Percentiles rank a stretch among this genome's conserved stretches.
phyloP scores from a whole-genome alignment of 2,113 vertebrate species.

The Gorsachius goisagi region DNA sequence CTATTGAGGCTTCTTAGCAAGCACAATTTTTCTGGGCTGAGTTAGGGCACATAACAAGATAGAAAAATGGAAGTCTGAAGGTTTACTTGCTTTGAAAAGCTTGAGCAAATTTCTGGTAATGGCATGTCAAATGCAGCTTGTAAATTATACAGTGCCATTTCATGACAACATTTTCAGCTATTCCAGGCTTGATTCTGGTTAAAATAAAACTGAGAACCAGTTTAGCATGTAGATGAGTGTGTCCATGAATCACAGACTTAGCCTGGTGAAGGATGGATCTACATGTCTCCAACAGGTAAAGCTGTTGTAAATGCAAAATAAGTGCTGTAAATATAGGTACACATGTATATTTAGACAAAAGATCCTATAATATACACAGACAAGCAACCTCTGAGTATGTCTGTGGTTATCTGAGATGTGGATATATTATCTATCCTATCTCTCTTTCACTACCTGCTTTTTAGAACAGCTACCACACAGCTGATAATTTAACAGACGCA shows the following conservation, averaged over 20 bases:
- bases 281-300: background rate
- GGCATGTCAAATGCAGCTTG: background rate
- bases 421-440: background rate
- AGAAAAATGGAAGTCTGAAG: background rate
- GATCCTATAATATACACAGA: background rate
- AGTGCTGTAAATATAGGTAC: background rate
- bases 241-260: background rate
- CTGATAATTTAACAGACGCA: background rate
- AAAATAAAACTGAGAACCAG: background rate
- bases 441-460: background rate
- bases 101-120: slow-evolving; percentile 13
- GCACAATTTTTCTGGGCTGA: background rate
- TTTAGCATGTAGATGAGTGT: background rate
- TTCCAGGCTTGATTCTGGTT: background rate
- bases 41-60: background rate
- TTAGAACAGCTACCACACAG: background rate
- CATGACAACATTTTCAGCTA: background rate
- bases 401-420: background rate
- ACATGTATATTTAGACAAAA: background rate
- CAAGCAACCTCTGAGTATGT: background rate
- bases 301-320: background rate
- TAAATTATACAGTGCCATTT: background rate
- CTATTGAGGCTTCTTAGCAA: background rate
- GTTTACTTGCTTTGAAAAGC: slow-evolving; percentile 5
- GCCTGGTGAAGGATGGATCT: background rate